phyloP scores from a whole-genome alignment of 2,113 vertebrate genomes.

The Poeciliopsis prolifica region DNA sequence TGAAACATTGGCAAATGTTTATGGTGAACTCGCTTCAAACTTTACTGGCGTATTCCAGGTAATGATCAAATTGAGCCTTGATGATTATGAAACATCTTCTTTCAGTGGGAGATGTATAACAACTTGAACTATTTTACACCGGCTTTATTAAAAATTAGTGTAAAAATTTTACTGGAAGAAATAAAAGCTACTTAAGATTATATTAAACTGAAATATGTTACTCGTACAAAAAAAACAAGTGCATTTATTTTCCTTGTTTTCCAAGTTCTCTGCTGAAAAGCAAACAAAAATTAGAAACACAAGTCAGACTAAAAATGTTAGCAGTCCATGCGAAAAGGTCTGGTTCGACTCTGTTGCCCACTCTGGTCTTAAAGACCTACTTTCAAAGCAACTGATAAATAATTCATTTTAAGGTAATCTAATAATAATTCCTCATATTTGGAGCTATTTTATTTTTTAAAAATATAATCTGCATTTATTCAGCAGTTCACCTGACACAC shows the following conservation, averaged over 20 bases:
- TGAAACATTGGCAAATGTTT: no score
- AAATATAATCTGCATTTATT: not conserved
- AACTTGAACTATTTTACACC: not conserved
- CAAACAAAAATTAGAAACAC: conserved; percentile 11
- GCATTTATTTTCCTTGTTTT: not conserved
- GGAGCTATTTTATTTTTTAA: not conserved
- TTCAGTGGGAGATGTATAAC: not conserved
- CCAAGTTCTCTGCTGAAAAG: conserved; percentile 33
- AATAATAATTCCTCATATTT: not conserved
- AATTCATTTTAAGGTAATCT: not conserved
- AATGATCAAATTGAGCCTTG: no score
- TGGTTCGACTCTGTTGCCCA: conserved; percentile 34
- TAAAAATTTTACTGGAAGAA: conserved; percentile 3
- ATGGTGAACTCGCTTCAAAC: no score
- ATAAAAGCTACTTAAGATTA: not conserved
- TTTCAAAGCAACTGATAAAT: not conserved
- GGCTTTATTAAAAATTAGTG: not conserved
- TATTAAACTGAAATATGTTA: not conserved
- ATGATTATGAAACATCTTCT: not conserved
- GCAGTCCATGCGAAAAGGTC: not conserved
- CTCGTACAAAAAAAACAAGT: no score
- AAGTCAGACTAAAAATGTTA: not conserved
- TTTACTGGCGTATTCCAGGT: no score
- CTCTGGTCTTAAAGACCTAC: not conserved
- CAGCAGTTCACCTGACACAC: not conserved